A percentile compares a stretch with the other conserved stretches of the same genome.
Evolutionary conservation across 2,888 invertebrate species (phyloP).

Genomic region (Epicampocera succincta): DNA sequence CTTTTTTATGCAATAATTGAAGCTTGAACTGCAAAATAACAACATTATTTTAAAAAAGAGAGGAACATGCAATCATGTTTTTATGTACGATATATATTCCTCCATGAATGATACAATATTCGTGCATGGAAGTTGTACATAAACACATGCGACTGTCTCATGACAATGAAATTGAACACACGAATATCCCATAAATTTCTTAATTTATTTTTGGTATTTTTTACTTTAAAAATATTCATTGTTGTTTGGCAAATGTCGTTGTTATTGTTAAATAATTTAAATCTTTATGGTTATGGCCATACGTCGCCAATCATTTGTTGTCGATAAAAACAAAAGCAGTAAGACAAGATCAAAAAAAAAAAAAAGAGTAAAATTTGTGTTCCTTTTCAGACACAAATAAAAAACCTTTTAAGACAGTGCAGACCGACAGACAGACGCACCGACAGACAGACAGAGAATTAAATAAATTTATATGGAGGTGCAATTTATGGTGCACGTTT

Average conservation of each 20-base stretch:
- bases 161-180: constrained; percentile 33
- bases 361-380: constrained; percentile 34
- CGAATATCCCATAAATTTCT: constrained; percentile 22
- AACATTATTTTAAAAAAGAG: too few species aligned
- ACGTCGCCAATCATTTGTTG: constrained; percentile 65
- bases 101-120: too few species aligned
- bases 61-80: too few species aligned
- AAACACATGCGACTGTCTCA: constrained; percentile 3
- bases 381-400: constrained; percentile 5
- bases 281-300: constrained; percentile 60
- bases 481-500: constrained; percentile 62
- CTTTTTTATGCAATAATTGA: too few species aligned
- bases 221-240: constrained; percentile 17
- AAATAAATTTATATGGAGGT: constrained; percentile 59
- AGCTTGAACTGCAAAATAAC: too few species aligned
- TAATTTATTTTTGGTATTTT: background rate
- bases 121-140: background rate
- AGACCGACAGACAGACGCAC: constrained; percentile 2
- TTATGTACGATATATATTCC: too few species aligned
- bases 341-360: too few species aligned
- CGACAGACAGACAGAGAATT: background rate
- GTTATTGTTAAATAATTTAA: constrained; percentile 45
- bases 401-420: constrained; percentile 11
- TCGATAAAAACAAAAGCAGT: constrained; percentile 34
- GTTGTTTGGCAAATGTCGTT: background rate